Base-by-base conservation (phyloP, 2,113 vertebrate genomes). In the Catharus bicknelli region DNA sequence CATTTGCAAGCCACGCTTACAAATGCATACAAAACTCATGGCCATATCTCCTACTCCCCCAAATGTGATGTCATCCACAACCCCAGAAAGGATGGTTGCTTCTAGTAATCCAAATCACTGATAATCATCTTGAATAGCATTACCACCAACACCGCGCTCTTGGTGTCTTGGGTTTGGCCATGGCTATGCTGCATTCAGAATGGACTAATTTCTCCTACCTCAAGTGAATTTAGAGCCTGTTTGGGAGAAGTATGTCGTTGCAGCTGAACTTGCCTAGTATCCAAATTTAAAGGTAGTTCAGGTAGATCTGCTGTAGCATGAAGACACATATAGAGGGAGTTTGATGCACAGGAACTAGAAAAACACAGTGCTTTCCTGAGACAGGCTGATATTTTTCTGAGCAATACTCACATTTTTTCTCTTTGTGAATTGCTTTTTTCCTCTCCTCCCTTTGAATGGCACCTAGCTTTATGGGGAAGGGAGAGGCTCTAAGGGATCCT, bases 81-180 rank as follows among this genome's bases (percentile, higher is more conserved):
- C 47, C 2, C 50, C 69, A 34, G 45, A 54, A 83, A 68, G 42
- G 27, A 55, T 72, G 17, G 1, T 43, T 88, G 5, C 6, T 59
- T 45, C 42, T 48, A 42, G 66, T 77, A 84, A 51, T 61, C 12
- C 23, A 61, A 42, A 43, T 51, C 38, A 72, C 17, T 45, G 40
- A 29, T 51, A 36, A 26, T 59, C 18, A 47, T 64, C 36, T 51
- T 78, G 40, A 84, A 1, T 18, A 59, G 5, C 40, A 48, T 63
- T 38, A 22, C 10, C 40, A 58, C 27, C 32, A 54, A 21, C 21
- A 68, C 26, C 14, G 32, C 0, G 1, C 2, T 55, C 17, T 66
- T 42, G 27, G 42, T 67, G 26, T 70, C 64, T 66, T 78, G 15
- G 7, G 9, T 68, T 30, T 69, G 57, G 38, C 57, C 21, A 12